A percentile compares a stretch with the other conserved stretches of the same genome.
Conservation (phyloP, 2,888 invertebrate genomes). For the Pyrochroa serraticornis region DNA sequence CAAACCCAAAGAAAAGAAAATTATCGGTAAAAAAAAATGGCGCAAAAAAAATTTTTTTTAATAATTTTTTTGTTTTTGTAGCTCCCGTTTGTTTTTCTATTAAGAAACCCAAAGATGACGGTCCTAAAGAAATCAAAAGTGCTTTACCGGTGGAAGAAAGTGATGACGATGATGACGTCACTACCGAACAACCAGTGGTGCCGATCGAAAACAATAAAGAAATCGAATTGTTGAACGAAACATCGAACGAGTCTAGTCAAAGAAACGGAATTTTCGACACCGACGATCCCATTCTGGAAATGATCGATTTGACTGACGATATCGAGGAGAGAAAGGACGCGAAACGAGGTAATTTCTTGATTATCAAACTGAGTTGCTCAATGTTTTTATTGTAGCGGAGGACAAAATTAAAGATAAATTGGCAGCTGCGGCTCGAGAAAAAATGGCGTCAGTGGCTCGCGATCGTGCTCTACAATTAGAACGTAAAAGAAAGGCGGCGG, state of each 20-base stretch:
- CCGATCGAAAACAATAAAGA: slow-evolving; percentile 12
- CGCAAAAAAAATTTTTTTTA: background rate
- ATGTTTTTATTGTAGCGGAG: slow-evolving; percentile 57
- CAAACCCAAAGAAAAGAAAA: slow-evolving; percentile 50
- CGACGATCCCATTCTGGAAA: slow-evolving; percentile 59
- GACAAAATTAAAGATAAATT: slow-evolving; percentile 66
- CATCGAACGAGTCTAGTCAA: slow-evolving; percentile 9
- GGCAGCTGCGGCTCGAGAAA: slow-evolving; percentile 62
- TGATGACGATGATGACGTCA: slow-evolving; percentile 65
- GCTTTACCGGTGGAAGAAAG: slow-evolving; percentile 79
- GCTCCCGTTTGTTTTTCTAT: slow-evolving; percentile 86
- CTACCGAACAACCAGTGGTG: slow-evolving; percentile 2
- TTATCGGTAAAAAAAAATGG: slow-evolving; percentile 47
- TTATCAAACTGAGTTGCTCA: no score
- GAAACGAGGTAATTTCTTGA: slow-evolving; percentile 45
- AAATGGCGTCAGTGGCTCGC: slow-evolving; percentile 63
- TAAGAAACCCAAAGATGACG: slow-evolving; percentile 73
- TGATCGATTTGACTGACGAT: slow-evolving; percentile 67
- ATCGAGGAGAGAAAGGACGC: slow-evolving; percentile 59
- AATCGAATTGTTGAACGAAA: background rate
- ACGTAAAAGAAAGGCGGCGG: slow-evolving; percentile 79
- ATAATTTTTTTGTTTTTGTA: slow-evolving; percentile 43
- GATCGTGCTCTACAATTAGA: slow-evolving; percentile 69
- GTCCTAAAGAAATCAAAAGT: slow-evolving; percentile 64
- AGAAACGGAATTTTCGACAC: slow-evolving; percentile 49